A percentile compares a stretch with the other conserved stretches of the same genome.
phyloP scores from a whole-genome alignment of 2,888 invertebrate genomes.

The Biston betularia region DNA sequence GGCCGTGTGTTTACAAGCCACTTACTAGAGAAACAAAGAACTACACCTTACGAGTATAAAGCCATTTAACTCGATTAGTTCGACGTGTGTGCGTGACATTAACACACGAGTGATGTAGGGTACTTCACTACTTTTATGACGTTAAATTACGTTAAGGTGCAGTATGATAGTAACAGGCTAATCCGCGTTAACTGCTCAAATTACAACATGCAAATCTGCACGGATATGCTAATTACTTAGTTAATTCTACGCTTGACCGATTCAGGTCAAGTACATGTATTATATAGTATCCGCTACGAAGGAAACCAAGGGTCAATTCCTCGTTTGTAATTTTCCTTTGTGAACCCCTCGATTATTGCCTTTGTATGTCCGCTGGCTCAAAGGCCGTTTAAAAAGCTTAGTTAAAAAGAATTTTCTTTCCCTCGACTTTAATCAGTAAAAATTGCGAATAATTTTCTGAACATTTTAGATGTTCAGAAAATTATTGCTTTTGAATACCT shows the following conservation, averaged over 20 bases:
- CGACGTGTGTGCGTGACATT: constrained; percentile 18
- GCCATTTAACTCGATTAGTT: constrained; percentile 32
- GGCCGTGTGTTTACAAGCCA: background rate
- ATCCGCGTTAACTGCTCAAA: constrained; percentile 15
- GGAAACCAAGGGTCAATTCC: constrained; percentile 43
- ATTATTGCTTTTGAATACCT: constrained; percentile 22
- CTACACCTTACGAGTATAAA: constrained; percentile 22
- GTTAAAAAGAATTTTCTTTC: constrained; percentile 55
- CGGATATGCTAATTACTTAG: constrained; percentile 37
- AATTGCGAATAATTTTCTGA: constrained; percentile 35
- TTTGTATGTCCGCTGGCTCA: constrained; percentile 53
- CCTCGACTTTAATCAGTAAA: constrained; percentile 44
- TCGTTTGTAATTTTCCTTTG: constrained; percentile 52
- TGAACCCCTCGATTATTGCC: constrained; percentile 54
- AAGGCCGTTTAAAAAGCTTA: constrained; percentile 57
- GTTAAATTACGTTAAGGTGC: background rate
- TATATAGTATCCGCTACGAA: constrained; percentile 35
- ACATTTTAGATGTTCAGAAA: constrained; percentile 32
- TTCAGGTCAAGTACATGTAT: constrained; percentile 41
- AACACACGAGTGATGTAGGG: constrained; percentile 5
- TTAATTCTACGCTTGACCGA: constrained; percentile 34
- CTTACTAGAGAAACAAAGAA: constrained; percentile 15
- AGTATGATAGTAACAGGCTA: constrained; percentile 18
- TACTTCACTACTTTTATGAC: constrained; percentile 3
- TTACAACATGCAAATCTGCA: constrained; percentile 37